Base-by-base conservation (phyloP, 2,888 invertebrate species). In the Gari tellinella region DNA sequence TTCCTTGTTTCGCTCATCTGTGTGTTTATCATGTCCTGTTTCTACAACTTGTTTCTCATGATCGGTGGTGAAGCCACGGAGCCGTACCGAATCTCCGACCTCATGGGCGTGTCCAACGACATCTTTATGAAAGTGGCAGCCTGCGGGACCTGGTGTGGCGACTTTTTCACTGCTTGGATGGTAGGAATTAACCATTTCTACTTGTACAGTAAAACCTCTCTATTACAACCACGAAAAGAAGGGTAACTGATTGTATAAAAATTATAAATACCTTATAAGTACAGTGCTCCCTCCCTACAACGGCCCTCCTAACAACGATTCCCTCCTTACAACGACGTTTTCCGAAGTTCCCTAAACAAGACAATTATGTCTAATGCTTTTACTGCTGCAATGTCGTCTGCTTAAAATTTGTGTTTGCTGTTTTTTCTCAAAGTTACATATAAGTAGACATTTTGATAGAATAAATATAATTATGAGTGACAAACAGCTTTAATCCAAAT, bases 151-250 rank as follows among this genome's bases (percentile, higher is more conserved):
- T 93, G 93, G 93, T 90, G 93, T 72, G 93, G 93, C 0, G 93
- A 93, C 78, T 92, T 93, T 79, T 92, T 93, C 81, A 93, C 93
- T 1, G 93, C 93, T 25, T 92, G 93, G 88, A 93, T 93, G 92
- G 92, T 92, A 64, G 86, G n/a, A 23, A 23, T 1, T 14, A 8
- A 10, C 15, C 21, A 17, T 37, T 61, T 37, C 7, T n/a, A n/a
- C n/a, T 43, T 14, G 7, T 8, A 7, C 53, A 17, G 53, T 17
- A 7, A 19, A 8, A 37, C 17, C 37, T 53, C 38, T n/a, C n/a
- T 10, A 25, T 19, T 19, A 25, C n/a, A 51, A 51, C 23, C 25
- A 8, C 8, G n/a, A 12, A n/a, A n/a, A n/a, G n/a, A n/a, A n/a
- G n/a, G n/a, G n/a, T n/a, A n/a, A n/a, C n/a, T n/a, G n/a, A n/a